Evolutionary conservation across 2,797 vertebrate genomes (phyloP).

Genomic region (Cirrhinus mrigala): DNA sequence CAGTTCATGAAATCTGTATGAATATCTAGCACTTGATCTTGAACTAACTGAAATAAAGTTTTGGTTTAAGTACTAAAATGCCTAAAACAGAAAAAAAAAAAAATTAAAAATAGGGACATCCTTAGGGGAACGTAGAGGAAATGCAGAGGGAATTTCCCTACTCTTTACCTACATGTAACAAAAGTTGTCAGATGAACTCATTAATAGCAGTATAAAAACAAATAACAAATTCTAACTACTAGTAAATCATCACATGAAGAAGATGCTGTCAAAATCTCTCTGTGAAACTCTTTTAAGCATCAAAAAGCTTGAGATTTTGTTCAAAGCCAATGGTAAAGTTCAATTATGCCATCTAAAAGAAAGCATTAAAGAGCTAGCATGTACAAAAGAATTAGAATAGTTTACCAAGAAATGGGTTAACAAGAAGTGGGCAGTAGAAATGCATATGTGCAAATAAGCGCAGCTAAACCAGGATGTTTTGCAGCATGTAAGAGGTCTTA

Average conservation of each 20-base stretch:
- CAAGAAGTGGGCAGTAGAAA: neutral
- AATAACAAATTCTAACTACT: too few relatives aligned
- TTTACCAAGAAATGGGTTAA: neutral
- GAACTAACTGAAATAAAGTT: too few relatives aligned
- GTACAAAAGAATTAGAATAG: neutral
- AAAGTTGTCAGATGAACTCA: neutral
- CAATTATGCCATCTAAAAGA: neutral
- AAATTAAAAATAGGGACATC: too few relatives aligned
- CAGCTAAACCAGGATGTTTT: neutral
- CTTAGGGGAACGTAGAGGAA: neutral
- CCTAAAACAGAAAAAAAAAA: too few relatives aligned
- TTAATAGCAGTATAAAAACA: too few relatives aligned
- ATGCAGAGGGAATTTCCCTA: neutral
- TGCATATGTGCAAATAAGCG: neutral
- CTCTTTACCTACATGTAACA: neutral
- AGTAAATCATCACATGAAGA: too few relatives aligned
- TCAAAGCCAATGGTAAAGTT: neutral
- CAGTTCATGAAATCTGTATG: too few relatives aligned
- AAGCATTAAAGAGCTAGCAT: neutral
- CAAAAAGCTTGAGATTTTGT: neutral
- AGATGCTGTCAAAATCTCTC: too few relatives aligned
- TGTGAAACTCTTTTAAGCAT: too few relatives aligned
- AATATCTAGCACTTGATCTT: too few relatives aligned
- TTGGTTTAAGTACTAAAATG: too few relatives aligned
- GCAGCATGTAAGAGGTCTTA: constrained; percentile 9